These are phyloP conservation scores for Sturnira hondurensis DNA, from an alignment of 2,113 vertebrate genomes.

Conservation along the genomic window DNA sequence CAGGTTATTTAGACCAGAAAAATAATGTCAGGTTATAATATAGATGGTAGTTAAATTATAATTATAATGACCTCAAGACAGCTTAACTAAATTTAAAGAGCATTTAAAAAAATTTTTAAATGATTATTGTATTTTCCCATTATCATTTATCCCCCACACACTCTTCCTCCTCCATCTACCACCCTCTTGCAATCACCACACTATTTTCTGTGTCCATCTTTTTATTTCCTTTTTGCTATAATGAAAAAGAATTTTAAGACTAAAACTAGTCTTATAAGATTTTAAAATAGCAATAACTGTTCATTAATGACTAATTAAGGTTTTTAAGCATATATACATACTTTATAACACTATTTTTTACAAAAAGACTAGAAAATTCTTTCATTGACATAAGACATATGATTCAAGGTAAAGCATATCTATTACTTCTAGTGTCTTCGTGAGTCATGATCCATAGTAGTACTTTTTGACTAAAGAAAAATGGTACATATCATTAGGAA, in stretches of 20 bases:
- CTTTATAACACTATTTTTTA: neutral
- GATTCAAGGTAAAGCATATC: neutral
- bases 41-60: neutral
- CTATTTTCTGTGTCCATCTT: no score
- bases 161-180: no score
- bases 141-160: no score
- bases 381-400: neutral
- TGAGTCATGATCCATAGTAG: neutral
- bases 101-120: no score
- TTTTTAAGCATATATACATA: neutral
- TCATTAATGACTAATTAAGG: neutral
- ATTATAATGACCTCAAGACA: neutral
- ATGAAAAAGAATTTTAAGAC: no score
- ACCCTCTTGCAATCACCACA: no score
- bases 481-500: neutral
- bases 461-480: neutral
- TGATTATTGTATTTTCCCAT: no score
- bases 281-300: neutral
- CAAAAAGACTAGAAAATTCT: neutral
- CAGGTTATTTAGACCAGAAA: neutral
- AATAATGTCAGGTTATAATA: neutral
- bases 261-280: neutral
- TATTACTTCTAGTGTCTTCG: neutral
- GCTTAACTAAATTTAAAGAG: neutral
- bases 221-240: no score